Evolutionary conservation across 1,140 invertebrate genomes (phyloP).

Genomic region (Phocides pigmalion): DNA sequence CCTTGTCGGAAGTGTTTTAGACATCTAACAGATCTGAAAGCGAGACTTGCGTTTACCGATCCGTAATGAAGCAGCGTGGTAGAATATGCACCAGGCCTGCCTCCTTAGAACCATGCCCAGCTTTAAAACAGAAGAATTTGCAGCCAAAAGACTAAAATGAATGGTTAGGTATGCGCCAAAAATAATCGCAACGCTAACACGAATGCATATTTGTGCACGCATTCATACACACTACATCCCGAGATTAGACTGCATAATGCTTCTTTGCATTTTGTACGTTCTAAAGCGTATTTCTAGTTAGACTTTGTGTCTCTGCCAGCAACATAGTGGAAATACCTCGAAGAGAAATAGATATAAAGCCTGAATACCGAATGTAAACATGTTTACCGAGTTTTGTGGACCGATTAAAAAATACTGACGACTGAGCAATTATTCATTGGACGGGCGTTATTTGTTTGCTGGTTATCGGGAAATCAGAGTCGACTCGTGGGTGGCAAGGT

Average conservation of each 20-base stretch:
- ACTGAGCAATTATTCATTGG: constrained; percentile 61
- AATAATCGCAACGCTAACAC: constrained; percentile 29
- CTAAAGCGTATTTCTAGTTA: constrained; percentile 56
- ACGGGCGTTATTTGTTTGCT: constrained; percentile 33
- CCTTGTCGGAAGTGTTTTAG: too few relatives aligned
- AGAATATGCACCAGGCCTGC: too few relatives aligned
- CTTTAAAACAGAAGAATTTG: too few relatives aligned
- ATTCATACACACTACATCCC: constrained; percentile 34
- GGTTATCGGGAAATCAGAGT: constrained; percentile 37
- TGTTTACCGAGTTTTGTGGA: constrained; percentile 70
- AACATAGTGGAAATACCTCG: constrained; percentile 65
- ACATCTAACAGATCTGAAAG: too few relatives aligned
- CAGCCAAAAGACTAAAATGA: neutral
- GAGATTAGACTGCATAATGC: constrained; percentile 60
- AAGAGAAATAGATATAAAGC: constrained; percentile 72
- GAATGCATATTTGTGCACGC: constrained; percentile 6
- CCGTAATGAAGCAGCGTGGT: too few relatives aligned
- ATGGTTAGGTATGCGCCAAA: neutral
- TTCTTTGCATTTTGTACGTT: constrained; percentile 55
- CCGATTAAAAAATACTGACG: constrained; percentile 68
- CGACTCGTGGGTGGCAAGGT: constrained; percentile 30
- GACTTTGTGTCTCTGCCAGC: constrained; percentile 60
- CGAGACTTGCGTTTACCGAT: too few relatives aligned
- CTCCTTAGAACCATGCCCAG: too few relatives aligned
- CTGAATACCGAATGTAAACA: constrained; percentile 72